phyloP scores from a whole-genome alignment of 2,113 vertebrate species.

The Rhinolophus sinicus region DNA sequence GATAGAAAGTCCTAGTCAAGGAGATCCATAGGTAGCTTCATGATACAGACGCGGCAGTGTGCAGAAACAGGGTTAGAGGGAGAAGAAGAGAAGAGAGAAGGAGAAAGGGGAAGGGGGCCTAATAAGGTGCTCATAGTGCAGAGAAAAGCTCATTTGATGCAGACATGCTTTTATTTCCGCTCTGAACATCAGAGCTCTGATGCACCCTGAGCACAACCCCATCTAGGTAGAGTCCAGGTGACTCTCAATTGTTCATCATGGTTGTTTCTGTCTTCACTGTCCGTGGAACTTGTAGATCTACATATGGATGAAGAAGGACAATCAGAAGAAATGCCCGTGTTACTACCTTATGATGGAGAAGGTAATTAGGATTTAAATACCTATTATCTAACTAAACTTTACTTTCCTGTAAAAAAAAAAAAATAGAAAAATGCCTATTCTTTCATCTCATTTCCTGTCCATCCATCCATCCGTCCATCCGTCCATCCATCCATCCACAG shows the following conservation, averaged over 20 bases:
- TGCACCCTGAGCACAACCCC: not conserved
- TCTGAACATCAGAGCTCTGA: not conserved
- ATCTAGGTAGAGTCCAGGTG: not conserved
- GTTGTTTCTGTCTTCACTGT: not conserved
- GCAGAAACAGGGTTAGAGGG: not conserved
- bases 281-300: not conserved
- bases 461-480: not conserved
- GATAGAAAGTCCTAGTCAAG: not conserved
- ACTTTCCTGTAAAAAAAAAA: not conserved
- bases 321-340: not conserved
- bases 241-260: not conserved
- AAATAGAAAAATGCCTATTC: not conserved
- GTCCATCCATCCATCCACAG: not conserved
- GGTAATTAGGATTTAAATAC: constrained; percentile 31
- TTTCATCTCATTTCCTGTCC: not conserved
- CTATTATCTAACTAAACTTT: not conserved
- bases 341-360: not conserved
- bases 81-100: not conserved
- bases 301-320: not conserved
- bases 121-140: not conserved
- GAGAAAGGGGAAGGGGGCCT: not conserved
- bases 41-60: not conserved
- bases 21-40: not conserved
- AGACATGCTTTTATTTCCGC: not conserved
- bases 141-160: not conserved